Evolutionary conservation across 1,140 invertebrate species (phyloP).

Genomic region (Neodiprion virginianus): DNA sequence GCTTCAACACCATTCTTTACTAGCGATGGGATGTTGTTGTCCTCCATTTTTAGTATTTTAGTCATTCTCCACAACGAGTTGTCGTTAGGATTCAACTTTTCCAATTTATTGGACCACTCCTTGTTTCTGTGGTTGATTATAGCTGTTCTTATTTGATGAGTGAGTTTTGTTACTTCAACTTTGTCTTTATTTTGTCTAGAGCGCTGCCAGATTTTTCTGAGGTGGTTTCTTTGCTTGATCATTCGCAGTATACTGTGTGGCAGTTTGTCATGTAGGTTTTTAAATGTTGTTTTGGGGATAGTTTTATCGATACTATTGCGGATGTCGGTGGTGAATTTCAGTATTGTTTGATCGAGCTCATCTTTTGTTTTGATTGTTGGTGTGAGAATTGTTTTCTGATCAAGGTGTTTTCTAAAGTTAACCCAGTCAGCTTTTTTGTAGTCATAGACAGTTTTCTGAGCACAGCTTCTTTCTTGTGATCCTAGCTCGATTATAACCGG

Average conservation of each 20-base stretch:
- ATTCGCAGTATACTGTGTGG: conserved; percentile 16
- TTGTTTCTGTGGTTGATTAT: conserved; percentile 31
- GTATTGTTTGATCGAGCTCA: conserved; percentile 26
- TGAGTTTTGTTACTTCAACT: conserved; percentile 17
- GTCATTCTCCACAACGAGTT: conserved; percentile 37
- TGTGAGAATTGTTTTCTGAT: conserved; percentile 26
- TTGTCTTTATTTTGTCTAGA: conserved; percentile 20
- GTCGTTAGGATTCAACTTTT: conserved; percentile 31
- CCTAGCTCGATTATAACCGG: conserved; percentile 28
- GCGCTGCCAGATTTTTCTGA: conserved; percentile 34
- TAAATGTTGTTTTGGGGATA: conserved; percentile 13
- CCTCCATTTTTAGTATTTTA: conserved; percentile 36
- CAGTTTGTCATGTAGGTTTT: conserved; percentile 22
- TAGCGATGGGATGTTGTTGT: conserved; percentile 25
- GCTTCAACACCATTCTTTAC: conserved; percentile 21
- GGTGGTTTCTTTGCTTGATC: conserved; percentile 30
- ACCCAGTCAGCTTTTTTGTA: conserved; percentile 30
- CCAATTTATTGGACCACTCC: conserved; percentile 26
- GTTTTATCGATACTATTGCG: conserved; percentile 19
- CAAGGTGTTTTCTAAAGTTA: conserved; percentile 16
- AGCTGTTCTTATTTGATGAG: conserved; percentile 22
- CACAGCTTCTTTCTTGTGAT: conserved; percentile 13
- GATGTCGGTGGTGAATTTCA: conserved; percentile 26
- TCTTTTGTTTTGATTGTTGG: conserved; percentile 16
- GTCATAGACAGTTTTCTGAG: conserved; percentile 12